These are phyloP conservation scores for Idaea straminata DNA, from an alignment of 2,888 invertebrate genomes.

Conservation along the genomic window DNA sequence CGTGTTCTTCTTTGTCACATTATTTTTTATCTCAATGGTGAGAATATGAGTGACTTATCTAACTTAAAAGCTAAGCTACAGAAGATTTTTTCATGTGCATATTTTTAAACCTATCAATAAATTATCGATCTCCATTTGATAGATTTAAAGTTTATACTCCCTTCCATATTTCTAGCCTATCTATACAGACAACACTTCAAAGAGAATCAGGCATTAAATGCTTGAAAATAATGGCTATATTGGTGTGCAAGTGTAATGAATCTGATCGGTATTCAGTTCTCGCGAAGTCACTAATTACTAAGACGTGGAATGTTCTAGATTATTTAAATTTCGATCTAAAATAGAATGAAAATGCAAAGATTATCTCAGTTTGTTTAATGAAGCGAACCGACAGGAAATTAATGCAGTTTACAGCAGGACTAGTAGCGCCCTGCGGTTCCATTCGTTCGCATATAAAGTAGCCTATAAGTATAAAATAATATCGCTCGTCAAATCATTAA, in stretches of 20 bases:
- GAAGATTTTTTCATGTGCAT: background rate
- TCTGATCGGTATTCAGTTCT: background rate
- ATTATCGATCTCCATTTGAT: background rate
- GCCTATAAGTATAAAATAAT: no score
- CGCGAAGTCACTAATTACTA: background rate
- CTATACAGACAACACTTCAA: background rate
- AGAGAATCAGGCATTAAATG: background rate
- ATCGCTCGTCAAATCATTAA: no score
- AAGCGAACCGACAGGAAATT: background rate
- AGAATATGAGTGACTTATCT: no score
- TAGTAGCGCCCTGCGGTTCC: background rate
- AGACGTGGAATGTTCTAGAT: slow-evolving; percentile 1
- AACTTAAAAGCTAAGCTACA: background rate
- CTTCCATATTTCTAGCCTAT: background rate
- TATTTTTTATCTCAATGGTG: no score
- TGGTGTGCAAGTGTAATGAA: background rate
- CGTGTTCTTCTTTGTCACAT: background rate
- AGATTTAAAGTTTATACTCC: background rate
- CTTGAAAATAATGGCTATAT: background rate
- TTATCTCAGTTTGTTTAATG: background rate
- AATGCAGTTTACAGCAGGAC: background rate
- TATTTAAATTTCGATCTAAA: background rate
- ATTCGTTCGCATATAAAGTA: no score
- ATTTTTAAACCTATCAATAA: background rate
- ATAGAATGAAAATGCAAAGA: background rate